Evolutionary conservation across 2,113 vertebrate species (phyloP), one percentile per base, ranked within the genome.

Genomic region (Sturnus vulgaris): DNA sequence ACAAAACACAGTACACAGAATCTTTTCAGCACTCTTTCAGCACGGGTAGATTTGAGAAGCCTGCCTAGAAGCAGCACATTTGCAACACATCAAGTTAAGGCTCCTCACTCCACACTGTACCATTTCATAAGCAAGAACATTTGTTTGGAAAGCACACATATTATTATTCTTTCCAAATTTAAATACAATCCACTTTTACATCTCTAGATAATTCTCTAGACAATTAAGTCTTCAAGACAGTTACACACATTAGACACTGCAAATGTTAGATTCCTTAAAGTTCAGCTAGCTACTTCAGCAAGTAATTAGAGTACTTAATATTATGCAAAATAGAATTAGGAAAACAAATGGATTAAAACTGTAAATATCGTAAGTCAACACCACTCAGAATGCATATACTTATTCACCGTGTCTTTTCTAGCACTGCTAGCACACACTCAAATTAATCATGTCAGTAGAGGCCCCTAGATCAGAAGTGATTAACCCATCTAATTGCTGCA

Each of bases 301-400:
- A 88, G 76, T 86, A 95, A 96, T 94, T 87, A 94, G 28, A 61
- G 12, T 76, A 64, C 83, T 91, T 96, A 96, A 96, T 93, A 95
- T 70, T 89, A 37, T 77, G 49, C 64, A 93, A 59, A 97, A 94
- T 65, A 94, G 95, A 92, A 97, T 97, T 88, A 89, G 59, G 92
- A 94, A 92, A 96, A 60, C 49, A 85, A 86, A 94, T 64, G 55
- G 53, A 95, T 97, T 91, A 73, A 78, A 90, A 97, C 35, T 33
- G 55, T 93, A 97, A 97, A 89, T 85, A 97, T 64, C 15, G 40
- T 61, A 92, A 95, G 50, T 90, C 92, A 97, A 95, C 61, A 92
- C 5, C 30, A 25, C 37, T 91, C 33, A 89, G 87, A 85, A 92
- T 47, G 31, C n/a, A 53, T 44, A 75, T 28, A 55, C 16, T 68